A percentile compares a stretch with the other conserved stretches of the same genome.
Conservation (phyloP, 2,888 invertebrate species). For the Enchytraeus crypticus region DNA sequence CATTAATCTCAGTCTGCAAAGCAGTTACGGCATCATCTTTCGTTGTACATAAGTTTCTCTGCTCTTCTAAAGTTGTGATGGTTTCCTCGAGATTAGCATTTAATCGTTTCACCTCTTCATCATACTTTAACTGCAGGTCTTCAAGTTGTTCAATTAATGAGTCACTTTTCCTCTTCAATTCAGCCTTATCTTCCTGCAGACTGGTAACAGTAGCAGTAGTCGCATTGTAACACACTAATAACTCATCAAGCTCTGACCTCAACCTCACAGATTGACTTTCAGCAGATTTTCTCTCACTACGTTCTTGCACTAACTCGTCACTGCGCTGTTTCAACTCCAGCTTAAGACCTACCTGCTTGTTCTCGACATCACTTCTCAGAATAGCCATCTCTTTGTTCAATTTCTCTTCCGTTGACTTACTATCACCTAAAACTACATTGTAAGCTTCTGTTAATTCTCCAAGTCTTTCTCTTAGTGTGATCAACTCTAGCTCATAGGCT, state of each 20-base stretch:
- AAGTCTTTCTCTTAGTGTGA: neutral
- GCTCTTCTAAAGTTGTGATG: neutral
- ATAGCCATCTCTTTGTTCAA: neutral
- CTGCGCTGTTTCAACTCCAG: too few relatives aligned
- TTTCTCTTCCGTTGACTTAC: neutral
- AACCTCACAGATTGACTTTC: too few relatives aligned
- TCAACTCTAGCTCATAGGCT: too few relatives aligned
- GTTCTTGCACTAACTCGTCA: too few relatives aligned
- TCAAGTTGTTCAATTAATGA: neutral
- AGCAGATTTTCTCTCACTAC: too few relatives aligned
- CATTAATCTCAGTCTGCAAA: too few relatives aligned
- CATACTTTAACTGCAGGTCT: neutral
- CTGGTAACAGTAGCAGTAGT: too few relatives aligned
- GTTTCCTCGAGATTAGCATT: neutral
- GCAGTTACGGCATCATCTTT: too few relatives aligned
- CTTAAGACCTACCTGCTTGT: too few relatives aligned
- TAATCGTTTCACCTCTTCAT: neutral
- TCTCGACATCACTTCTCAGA: neutral
- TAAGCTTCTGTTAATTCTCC: neutral
- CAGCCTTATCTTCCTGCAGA: neutral
- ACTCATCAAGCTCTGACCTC: too few relatives aligned
- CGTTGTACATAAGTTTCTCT: neutral
- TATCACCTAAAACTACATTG: too few relatives aligned
- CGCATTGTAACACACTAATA: too few relatives aligned
- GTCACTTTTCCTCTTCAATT: neutral